Evolutionary conservation across 2,797 vertebrate genomes (phyloP).

Genomic region (Pipistrellus pygmaeus): DNA sequence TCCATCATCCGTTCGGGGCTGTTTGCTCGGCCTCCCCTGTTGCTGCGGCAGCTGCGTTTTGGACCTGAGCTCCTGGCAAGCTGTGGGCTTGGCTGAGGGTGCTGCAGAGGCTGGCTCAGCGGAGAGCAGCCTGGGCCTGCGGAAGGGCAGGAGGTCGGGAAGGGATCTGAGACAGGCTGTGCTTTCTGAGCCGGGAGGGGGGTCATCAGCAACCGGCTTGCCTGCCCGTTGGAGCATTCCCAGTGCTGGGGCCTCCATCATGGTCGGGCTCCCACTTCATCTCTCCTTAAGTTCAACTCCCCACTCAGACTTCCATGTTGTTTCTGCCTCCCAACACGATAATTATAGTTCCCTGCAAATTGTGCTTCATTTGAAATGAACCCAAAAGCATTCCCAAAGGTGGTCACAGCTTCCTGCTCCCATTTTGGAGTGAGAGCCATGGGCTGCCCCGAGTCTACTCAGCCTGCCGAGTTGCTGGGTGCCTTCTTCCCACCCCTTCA

Average conservation of each 20-base stretch:
- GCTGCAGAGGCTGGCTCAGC: slow-evolving; percentile 61
- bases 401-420: not conserved
- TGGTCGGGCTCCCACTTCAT: not conserved
- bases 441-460: not conserved
- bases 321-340: slow-evolving; percentile 28
- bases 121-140: not conserved
- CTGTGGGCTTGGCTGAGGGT: slow-evolving; percentile 58
- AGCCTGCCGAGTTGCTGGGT: not conserved
- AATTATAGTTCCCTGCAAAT: slow-evolving; percentile 10
- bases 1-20: slow-evolving; percentile 37
- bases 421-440: not conserved
- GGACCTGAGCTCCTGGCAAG: slow-evolving; percentile 74
- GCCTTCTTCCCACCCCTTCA: not conserved
- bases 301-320: not conserved
- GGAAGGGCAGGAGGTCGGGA: slow-evolving; percentile 8
- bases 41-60: slow-evolving; percentile 66
- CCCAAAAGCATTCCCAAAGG: not conserved
- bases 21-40: slow-evolving; percentile 70
- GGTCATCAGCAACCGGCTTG: not conserved
- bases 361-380: slow-evolving; percentile 49
- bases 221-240: not conserved
- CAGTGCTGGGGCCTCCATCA: fast-evolving
- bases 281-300: not conserved
- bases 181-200: not conserved
- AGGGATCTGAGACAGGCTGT: not conserved